Evolutionary conservation across 1,140 invertebrate species (phyloP), one percentile per base, ranked within the genome.

Genomic region (Drosophila setifemur): DNA sequence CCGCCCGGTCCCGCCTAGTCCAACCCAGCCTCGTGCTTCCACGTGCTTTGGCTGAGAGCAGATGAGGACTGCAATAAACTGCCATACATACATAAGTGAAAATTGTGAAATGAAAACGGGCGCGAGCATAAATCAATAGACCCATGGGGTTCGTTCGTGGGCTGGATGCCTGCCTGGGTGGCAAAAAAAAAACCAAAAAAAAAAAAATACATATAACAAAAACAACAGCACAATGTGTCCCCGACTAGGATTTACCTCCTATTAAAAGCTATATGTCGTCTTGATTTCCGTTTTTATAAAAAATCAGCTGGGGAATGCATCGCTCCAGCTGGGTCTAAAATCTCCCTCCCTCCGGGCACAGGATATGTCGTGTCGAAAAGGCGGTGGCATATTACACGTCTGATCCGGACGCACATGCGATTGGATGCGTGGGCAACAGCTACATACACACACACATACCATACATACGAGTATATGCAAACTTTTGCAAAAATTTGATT

Each of bases 91-190:
- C 50, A 69, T 60, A 70, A 67, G 50, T 43, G 60, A 58, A 74
- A 86, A 58, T 61, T 79, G 49, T 71, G 60, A 58, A 85, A 85
- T 86, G 66, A 75, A 78, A 79, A 75, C 66, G 55, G 43, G 66
- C 37, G 60, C 74, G 61, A 79, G 44, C 81, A 79, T 75, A 86
- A 85, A 85, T 85, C 79, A 85, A 85, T 85, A 85, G 16, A 60
- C 31, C 49, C 39, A 57, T 45, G 43, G 28, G 31, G 29, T 35
- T 52, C 60, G 49, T 28, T 7, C 58, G 19, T 11, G 14, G n/a
- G n/a, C n/a, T n/a, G n/a, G n/a, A n/a, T n/a, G n/a, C n/a, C n/a
- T n/a, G n/a, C n/a, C n/a, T n/a, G n/a, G n/a, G 43, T 25, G n/a
- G 8, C 29, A 16, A 23, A 26, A 25, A 29, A 14, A 3, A 39